Conservation (phyloP, 2,888 invertebrate species). For the Apodemia mormo region DNA sequence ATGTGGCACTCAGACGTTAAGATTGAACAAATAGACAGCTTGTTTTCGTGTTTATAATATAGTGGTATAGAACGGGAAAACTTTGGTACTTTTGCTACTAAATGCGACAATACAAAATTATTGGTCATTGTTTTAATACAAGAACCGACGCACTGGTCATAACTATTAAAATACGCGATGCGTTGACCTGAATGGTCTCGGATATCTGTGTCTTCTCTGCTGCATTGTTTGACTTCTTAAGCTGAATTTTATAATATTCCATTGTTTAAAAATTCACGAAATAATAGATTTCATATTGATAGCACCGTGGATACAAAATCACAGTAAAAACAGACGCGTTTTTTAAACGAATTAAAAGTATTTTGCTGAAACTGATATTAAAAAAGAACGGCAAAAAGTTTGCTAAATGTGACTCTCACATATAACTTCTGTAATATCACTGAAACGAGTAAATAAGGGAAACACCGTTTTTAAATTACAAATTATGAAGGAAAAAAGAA, state of each 20-base stretch:
- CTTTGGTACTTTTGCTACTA: constrained; percentile 40
- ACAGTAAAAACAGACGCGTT: too few species aligned
- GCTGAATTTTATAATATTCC: constrained; percentile 30
- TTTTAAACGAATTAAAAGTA: too few species aligned
- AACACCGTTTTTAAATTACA: too few species aligned
- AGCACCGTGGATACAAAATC: background rate
- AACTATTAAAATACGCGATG: constrained; percentile 65
- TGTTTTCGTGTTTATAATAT: background rate
- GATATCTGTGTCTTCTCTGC: constrained; percentile 44
- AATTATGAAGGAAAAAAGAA: too few species aligned
- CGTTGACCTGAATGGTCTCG: constrained; percentile 57
- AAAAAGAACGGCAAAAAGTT: too few species aligned
- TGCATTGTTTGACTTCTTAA: constrained; percentile 43
- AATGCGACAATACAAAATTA: constrained; percentile 70
- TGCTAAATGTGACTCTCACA: too few species aligned
- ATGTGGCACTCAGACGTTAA: background rate
- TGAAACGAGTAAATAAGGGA: too few species aligned
- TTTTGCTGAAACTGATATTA: too few species aligned
- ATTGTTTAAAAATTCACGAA: constrained; percentile 28
- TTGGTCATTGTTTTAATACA: constrained; percentile 76
- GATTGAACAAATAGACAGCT: constrained; percentile 1
- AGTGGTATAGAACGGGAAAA: background rate
- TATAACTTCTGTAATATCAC: too few species aligned
- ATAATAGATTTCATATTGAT: constrained; percentile 14
- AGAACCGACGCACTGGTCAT: constrained; percentile 53